Conservation (phyloP, 2,797 vertebrate species). For the Oophaga sylvatica region DNA sequence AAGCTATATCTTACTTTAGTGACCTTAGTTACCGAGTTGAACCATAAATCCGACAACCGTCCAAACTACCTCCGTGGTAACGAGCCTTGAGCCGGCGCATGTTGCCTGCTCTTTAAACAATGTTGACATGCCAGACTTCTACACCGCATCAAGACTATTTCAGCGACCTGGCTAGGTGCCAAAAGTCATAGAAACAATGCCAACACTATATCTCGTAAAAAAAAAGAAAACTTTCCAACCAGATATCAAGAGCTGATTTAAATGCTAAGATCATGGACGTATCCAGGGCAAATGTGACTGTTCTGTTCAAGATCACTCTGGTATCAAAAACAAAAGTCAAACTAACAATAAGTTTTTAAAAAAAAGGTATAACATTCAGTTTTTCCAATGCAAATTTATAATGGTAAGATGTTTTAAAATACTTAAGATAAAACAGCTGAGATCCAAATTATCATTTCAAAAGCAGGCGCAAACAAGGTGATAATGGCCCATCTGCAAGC, state of each 20-base stretch:
- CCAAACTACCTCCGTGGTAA: conserved; percentile 68
- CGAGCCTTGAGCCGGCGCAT: conserved; percentile 64
- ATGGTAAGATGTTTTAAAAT: background rate
- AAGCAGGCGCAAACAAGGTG: conserved; percentile 9
- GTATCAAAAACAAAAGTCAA: background rate
- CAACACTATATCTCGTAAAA: conserved; percentile 50
- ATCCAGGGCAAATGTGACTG: background rate
- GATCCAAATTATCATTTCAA: conserved; percentile 25
- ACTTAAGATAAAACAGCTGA: background rate
- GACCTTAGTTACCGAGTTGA: conserved; percentile 42
- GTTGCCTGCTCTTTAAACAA: conserved; percentile 65
- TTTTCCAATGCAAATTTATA: conserved; percentile 8
- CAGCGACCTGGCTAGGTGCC: conserved; percentile 65
- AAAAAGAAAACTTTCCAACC: conserved; percentile 41
- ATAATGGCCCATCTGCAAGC: background rate
- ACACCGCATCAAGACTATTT: conserved; percentile 72
- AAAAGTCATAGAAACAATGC: conserved; percentile 55
- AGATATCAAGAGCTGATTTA: conserved; percentile 15
- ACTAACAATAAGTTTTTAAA: background rate
- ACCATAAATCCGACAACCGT: conserved; percentile 64
- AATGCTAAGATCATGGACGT: background rate
- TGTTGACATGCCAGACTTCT: conserved; percentile 69
- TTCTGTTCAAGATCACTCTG: background rate
- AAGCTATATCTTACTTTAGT: background rate
- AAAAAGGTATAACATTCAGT: background rate